phyloP scores from a whole-genome alignment of 2,888 invertebrate genomes.

The Ornithoptera alexandrae region DNA sequence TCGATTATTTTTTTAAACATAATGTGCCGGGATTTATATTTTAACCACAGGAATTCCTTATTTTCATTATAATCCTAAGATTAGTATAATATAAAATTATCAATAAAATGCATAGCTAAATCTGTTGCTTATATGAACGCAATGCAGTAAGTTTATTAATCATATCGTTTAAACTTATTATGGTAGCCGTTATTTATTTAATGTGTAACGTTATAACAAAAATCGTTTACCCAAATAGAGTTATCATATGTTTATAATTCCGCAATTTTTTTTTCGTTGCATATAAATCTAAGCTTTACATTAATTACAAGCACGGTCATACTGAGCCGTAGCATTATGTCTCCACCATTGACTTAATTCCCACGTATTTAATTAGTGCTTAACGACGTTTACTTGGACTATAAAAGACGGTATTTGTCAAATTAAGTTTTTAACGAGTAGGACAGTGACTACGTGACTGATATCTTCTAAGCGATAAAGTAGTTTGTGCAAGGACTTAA shows the following conservation, averaged over 20 bases:
- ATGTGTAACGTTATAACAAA: conserved; percentile 6
- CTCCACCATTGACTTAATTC: conserved; percentile 31
- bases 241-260: conserved; percentile 6
- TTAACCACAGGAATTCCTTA: no score
- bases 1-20: no score
- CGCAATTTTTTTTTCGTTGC: conserved; percentile 6
- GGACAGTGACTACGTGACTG: conserved; percentile 41
- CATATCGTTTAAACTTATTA: not conserved
- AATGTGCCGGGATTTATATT: no score
- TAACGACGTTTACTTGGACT: conserved; percentile 33
- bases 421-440: conserved; percentile 35
- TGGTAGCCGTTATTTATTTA: not conserved
- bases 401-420: conserved; percentile 36
- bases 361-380: conserved; percentile 37
- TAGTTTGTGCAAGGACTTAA: conserved; percentile 34
- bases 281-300: conserved; percentile 11
- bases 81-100: no score
- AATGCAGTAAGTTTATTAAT: not conserved
- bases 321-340: conserved; percentile 17
- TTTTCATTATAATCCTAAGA: no score
- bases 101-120: no score
- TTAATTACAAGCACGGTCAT: conserved; percentile 8
- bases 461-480: conserved; percentile 38
- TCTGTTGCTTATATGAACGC: no score
- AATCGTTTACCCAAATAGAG: conserved; percentile 11